Base-by-base conservation (phyloP, 2,113 vertebrate species). In the Coreoperca whiteheadi region DNA sequence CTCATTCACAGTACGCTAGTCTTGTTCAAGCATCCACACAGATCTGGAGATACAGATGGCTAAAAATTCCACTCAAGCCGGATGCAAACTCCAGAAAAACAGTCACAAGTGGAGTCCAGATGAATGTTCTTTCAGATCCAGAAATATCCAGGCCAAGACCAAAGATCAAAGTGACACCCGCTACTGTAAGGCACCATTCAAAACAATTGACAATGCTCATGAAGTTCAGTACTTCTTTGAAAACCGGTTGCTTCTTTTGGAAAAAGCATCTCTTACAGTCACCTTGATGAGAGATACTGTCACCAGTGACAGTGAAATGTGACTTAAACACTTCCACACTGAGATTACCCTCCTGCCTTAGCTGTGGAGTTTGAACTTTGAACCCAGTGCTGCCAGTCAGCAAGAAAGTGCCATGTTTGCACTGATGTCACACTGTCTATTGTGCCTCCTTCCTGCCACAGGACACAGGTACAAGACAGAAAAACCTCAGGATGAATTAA, bases 21-120 rank as follows among this genome's bases (percentile, higher is more conserved):
- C 30, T 60, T 34, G 20, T 41, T 84, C 83, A 88, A 92, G 72
- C 86, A 57, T 73, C 73, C 61, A 70, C 77, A 80, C 69, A 83
- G 89, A 88, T 90, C 88, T 81, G 85, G 81, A 88, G 81, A 84
- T 77, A 87, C 82, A 87, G 79, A 85, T 71, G 65, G 63, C 51
- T 74, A 77, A 83, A 86, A 85, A 91, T 92, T 89, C 90, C 92
- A 82, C 43, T 69, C 39, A 61, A 51, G 59, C 64, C 80, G 59
- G 84, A 89, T 48, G 54, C 69, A 75, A 74, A 87, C 57, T 53
- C 82, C 75, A 82, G 81, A 82, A 57, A 81, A 53, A 63, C 48
- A 87, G 83, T 83, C 73, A 63, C 39, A 64, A 68, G 43, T 41
- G 60, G 21, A 74, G 46, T 77, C 57, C 4, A 28, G 41, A 75